Conservation (phyloP, 2,797 vertebrate species). For the Rachycentron canadum region DNA sequence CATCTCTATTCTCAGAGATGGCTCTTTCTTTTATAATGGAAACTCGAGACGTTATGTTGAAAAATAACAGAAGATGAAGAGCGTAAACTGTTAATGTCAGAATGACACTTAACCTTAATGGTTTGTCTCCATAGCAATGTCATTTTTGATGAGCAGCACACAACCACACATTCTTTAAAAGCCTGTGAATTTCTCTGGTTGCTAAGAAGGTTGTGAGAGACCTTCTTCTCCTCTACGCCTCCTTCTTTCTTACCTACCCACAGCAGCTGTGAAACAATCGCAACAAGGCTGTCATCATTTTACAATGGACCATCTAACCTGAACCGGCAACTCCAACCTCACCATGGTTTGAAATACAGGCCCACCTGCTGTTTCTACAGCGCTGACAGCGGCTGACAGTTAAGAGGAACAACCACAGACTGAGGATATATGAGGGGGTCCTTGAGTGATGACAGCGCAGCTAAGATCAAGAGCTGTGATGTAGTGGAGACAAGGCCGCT, state of each 20-base stretch:
- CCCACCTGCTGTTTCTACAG: constrained; percentile 69
- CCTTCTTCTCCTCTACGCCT: neutral
- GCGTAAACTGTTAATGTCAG: constrained; percentile 34
- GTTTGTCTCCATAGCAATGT: constrained; percentile 37
- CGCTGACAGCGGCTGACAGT: constrained; percentile 81
- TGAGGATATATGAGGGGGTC: constrained; percentile 75
- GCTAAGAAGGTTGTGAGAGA: constrained; percentile 24
- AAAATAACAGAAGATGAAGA: constrained; percentile 61
- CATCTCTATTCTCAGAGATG: constrained; percentile 53
- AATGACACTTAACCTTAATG: constrained; percentile 52
- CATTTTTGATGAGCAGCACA: constrained; percentile 32
- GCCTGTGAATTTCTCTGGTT: constrained; percentile 10
- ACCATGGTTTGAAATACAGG: constrained; percentile 68
- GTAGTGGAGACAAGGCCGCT: constrained; percentile 74
- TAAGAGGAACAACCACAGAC: constrained; percentile 77
- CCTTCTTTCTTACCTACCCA: constrained; percentile 47
- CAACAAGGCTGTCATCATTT: constrained; percentile 71
- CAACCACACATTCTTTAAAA: constrained; percentile 18
- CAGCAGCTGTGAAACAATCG: constrained; percentile 54
- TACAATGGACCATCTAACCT: constrained; percentile 67
- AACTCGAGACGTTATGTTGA: constrained; percentile 36
- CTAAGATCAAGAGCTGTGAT: constrained; percentile 73
- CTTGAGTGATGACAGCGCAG: constrained; percentile 77
- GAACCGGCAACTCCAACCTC: constrained; percentile 62
- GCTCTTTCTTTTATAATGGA: constrained; percentile 46